phyloP scores from a whole-genome alignment of 1,140 invertebrate genomes.

The Lepidurus apus region DNA sequence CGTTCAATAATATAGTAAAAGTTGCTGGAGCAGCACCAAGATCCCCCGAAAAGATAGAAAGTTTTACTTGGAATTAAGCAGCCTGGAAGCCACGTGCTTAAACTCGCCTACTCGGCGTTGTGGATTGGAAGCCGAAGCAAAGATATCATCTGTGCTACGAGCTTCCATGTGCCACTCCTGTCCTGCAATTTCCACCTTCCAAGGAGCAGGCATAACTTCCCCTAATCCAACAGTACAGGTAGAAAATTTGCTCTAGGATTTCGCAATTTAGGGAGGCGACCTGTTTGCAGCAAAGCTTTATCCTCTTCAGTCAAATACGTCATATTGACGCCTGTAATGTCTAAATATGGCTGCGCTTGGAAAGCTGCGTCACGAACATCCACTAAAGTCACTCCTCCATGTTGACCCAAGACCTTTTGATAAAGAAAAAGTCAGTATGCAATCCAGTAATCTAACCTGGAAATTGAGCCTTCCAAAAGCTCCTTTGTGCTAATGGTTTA shows the following conservation, averaged over 20 bases:
- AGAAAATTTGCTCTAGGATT: not conserved
- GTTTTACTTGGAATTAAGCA: slow-evolving; percentile 34
- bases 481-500: not conserved
- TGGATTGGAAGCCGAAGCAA: slow-evolving; percentile 28
- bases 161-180: slow-evolving; percentile 35
- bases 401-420: slow-evolving; percentile 32
- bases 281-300: slow-evolving; percentile 28
- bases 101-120: slow-evolving; percentile 31
- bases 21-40: not conserved
- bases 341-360: slow-evolving; percentile 26
- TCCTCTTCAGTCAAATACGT: slow-evolving; percentile 36
- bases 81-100: slow-evolving; percentile 27
- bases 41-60: not conserved
- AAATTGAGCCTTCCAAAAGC: not conserved
- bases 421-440: not conserved
- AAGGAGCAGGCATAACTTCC: slow-evolving; percentile 33
- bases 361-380: slow-evolving; percentile 28
- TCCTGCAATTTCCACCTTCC: slow-evolving; percentile 33
- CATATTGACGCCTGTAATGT: slow-evolving; percentile 33
- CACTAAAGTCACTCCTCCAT: slow-evolving; percentile 31
- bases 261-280: not conserved
- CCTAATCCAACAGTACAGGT: slow-evolving; percentile 23
- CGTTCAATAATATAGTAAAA: not conserved
- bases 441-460: not conserved
- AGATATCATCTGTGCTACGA: slow-evolving; percentile 32